phyloP scores from a whole-genome alignment of 2,797 vertebrate genomes.

The Falco novaeseelandiae region DNA sequence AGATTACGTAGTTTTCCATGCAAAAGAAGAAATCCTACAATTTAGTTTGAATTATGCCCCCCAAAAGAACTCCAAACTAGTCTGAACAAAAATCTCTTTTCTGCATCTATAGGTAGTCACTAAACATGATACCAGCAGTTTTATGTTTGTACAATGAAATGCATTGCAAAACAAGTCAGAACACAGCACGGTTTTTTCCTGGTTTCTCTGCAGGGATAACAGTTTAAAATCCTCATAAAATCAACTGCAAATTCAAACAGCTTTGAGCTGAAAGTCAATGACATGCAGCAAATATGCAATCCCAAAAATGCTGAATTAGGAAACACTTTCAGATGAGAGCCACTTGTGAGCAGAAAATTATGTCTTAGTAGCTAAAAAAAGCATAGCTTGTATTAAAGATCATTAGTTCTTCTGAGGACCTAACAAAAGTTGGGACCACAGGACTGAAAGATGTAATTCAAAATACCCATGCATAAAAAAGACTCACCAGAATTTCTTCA shows the following conservation, averaged over 20 bases:
- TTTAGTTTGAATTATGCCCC: background rate
- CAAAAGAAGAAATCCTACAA: background rate
- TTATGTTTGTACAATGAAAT: background rate
- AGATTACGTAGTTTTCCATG: background rate
- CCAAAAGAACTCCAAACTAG: background rate
- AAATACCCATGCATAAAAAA: background rate
- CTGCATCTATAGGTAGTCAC: background rate
- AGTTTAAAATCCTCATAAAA: background rate
- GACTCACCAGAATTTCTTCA: background rate
- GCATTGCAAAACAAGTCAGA: background rate
- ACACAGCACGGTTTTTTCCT: background rate
- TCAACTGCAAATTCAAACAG: conserved; percentile 24
- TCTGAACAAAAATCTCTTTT: background rate
- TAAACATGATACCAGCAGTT: background rate
- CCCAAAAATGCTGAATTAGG: conserved; percentile 1
- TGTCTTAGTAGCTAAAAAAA: conserved; percentile 1
- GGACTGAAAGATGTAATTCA: background rate
- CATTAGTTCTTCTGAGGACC: background rate
- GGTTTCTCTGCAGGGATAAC: background rate
- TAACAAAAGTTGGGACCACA: background rate
- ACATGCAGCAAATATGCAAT: conserved; percentile 9
- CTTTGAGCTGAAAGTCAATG: conserved; percentile 47
- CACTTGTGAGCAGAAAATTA: conserved; percentile 46
- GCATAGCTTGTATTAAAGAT: background rate
- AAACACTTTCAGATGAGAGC: conserved; percentile 34